Conservation (phyloP, 1,140 invertebrate genomes). For the Lepidurus couesii region DNA sequence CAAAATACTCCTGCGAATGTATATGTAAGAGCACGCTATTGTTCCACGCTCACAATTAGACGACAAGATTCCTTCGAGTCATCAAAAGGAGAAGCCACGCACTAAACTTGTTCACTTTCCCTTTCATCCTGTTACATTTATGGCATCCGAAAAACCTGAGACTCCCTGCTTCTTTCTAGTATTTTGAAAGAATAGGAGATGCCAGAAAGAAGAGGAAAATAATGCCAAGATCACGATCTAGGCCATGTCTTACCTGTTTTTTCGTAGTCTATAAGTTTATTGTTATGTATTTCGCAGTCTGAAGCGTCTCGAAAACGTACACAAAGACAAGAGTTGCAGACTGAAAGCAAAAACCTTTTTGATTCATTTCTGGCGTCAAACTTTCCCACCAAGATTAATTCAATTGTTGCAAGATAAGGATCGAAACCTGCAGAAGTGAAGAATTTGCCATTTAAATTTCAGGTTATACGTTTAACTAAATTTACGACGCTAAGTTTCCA, state of each 20-base stretch:
- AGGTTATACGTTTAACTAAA: no score
- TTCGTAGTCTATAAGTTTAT: neutral
- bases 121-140: neutral
- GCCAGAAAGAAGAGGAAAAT: neutral
- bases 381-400: neutral
- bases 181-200: neutral
- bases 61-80: neutral
- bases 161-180: neutral
- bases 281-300: neutral
- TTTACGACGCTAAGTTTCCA: no score
- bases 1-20: neutral
- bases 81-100: neutral
- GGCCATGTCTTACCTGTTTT: neutral
- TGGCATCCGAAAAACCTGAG: neutral
- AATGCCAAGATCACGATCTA: neutral
- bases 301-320: neutral
- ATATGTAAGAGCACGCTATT: neutral
- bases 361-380: neutral
- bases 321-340: neutral
- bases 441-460: no score
- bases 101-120: neutral
- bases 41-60: neutral
- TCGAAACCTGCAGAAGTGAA: no score
- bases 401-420: no score
- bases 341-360: neutral